Conservation (phyloP, 2,797 vertebrate genomes). For the Esox masquinongy region DNA sequence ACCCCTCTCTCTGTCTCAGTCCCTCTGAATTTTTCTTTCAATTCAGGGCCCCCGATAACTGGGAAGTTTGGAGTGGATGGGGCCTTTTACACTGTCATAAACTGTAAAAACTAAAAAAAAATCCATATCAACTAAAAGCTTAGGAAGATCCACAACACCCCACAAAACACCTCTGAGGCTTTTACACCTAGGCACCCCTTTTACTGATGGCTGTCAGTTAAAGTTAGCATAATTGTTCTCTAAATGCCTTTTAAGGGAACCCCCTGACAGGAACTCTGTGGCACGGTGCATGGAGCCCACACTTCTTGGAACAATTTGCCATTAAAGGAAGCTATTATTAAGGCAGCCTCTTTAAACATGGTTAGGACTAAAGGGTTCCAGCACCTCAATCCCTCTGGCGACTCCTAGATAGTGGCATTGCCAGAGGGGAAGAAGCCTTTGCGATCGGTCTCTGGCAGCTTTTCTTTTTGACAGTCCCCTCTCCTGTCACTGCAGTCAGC, state of each 20-base stretch:
- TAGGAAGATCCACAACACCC: background rate
- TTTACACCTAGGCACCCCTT: background rate
- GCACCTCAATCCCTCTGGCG: background rate
- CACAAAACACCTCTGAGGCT: background rate
- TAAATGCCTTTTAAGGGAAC: background rate
- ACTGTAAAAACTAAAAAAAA: background rate
- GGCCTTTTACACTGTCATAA: no score
- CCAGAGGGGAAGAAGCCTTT: constrained; percentile 23
- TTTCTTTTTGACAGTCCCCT: constrained; percentile 15
- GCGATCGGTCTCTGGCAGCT: constrained; percentile 39
- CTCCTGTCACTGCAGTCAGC: constrained; percentile 40
- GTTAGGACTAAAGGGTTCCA: background rate
- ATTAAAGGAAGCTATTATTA: background rate
- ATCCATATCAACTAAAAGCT: background rate
- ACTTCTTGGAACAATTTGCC: background rate
- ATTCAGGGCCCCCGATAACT: no score
- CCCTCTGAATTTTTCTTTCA: no score
- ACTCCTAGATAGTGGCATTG: constrained; percentile 24
- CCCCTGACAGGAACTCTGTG: background rate
- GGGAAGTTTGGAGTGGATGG: no score
- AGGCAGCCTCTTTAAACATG: background rate
- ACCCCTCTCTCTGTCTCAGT: no score
- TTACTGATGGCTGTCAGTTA: background rate
- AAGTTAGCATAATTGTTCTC: background rate
- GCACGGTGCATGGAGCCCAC: background rate